Percentiles rank a stretch among this genome's conserved stretches.
Conservation (phyloP, 2,888 invertebrate genomes). For the Stenurella melanura region DNA sequence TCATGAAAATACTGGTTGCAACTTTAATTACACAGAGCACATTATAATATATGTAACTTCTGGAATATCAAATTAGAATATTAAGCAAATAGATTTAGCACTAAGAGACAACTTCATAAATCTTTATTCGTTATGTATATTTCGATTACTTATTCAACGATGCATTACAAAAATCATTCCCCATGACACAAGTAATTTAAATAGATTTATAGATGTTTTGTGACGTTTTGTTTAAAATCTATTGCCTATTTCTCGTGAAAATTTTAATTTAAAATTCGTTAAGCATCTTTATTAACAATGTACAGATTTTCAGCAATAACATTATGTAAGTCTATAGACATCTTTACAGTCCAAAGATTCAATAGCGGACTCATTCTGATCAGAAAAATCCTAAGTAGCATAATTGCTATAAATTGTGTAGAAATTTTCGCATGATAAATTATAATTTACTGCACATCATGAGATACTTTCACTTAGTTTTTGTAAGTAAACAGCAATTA, state of each 20-base stretch:
- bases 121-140: neutral
- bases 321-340: neutral
- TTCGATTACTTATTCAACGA: neutral
- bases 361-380: neutral
- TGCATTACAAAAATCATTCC: constrained; percentile 1
- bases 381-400: constrained; percentile 9
- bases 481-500: neutral
- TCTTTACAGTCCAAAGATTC: neutral
- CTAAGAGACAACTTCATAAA: too few species aligned
- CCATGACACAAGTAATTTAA: neutral
- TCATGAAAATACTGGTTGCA: too few species aligned
- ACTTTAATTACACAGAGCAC: too few species aligned
- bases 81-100: too few species aligned
- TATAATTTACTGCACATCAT: constrained; percentile 9
- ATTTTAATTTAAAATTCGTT: neutral
- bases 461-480: constrained; percentile 13
- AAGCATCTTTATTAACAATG: neutral
- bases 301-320: neutral
- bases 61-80: too few species aligned
- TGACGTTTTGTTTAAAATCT: neutral
- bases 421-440: constrained; percentile 23
- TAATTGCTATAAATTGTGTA: constrained; percentile 4
- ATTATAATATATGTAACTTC: too few species aligned
- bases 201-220: neutral
- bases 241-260: neutral